A percentile compares a stretch with the other conserved stretches of the same genome.
Conservation (phyloP, 2,888 invertebrate genomes). For the Philaethria dido region DNA sequence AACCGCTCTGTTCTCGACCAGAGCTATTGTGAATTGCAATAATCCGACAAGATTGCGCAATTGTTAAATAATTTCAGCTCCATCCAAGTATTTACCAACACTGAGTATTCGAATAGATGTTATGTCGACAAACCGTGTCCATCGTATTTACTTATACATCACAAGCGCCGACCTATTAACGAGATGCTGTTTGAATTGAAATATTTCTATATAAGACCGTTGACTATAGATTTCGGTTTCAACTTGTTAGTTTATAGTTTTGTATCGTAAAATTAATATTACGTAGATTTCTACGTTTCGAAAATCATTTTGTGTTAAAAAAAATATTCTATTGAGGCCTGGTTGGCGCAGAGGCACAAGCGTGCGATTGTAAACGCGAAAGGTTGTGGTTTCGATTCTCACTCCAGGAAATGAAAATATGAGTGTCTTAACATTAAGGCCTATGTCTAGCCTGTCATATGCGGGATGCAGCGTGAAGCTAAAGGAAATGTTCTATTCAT, state of each 20-base stretch:
- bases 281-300: not conserved
- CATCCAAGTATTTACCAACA: conserved; percentile 55
- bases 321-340: too few species aligned
- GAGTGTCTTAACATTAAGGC: too few species aligned
- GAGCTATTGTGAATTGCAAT: conserved; percentile 33
- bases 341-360: too few species aligned
- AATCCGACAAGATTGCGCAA: conserved; percentile 47
- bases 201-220: conserved; percentile 3
- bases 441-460: too few species aligned
- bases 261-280: not conserved
- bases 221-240: not conserved
- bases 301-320: too few species aligned
- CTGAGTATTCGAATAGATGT: conserved; percentile 47
- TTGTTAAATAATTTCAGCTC: conserved; percentile 51
- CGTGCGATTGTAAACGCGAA: too few species aligned
- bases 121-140: conserved; percentile 51
- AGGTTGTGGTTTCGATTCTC: too few species aligned
- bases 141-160: conserved; percentile 53
- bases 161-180: conserved; percentile 53
- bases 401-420: too few species aligned
- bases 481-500: too few species aligned
- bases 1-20: not conserved
- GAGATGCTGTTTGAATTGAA: conserved; percentile 19
- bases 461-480: too few species aligned
- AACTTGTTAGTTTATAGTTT: not conserved